Conservation (phyloP, 1,140 invertebrate genomes). For the Eriosoma lanigerum region DNA sequence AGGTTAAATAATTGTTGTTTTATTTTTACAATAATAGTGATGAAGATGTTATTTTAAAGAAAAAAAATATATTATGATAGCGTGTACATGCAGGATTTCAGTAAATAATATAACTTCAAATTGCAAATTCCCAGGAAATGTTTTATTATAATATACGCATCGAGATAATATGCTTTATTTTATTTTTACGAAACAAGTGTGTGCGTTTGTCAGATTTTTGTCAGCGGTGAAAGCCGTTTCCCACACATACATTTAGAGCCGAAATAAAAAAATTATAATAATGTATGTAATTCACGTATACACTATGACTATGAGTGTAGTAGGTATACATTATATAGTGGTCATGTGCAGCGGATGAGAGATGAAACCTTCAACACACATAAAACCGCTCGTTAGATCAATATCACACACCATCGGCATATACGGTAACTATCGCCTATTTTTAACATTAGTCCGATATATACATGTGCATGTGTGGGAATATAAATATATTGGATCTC, state of each 20-base stretch:
- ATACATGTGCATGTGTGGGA: too few species aligned
- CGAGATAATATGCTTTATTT: neutral
- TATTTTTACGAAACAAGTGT: neutral
- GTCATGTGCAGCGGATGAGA: too few species aligned
- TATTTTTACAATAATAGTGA: too few species aligned
- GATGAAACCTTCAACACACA: neutral
- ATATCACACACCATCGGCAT: constrained; percentile 2
- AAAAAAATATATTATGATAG: too few species aligned
- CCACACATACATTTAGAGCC: neutral
- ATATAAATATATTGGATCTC: neutral
- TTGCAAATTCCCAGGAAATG: too few species aligned
- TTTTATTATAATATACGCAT: too few species aligned
- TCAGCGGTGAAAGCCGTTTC: constrained; percentile 4
- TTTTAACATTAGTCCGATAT: neutral
- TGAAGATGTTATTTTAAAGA: too few species aligned
- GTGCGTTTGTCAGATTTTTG: constrained; percentile 7
- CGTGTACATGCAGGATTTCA: too few species aligned
- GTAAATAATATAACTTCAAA: too few species aligned
- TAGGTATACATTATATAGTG: neutral
- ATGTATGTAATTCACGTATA: neutral
- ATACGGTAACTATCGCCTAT: constrained; percentile 26
- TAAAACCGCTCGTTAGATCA: neutral
- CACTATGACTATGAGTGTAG: too few species aligned
- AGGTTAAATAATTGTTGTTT: too few species aligned
- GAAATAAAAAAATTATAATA: neutral